Conservation (phyloP, 2,797 vertebrate species). For the Cephalopachus bancanus region DNA sequence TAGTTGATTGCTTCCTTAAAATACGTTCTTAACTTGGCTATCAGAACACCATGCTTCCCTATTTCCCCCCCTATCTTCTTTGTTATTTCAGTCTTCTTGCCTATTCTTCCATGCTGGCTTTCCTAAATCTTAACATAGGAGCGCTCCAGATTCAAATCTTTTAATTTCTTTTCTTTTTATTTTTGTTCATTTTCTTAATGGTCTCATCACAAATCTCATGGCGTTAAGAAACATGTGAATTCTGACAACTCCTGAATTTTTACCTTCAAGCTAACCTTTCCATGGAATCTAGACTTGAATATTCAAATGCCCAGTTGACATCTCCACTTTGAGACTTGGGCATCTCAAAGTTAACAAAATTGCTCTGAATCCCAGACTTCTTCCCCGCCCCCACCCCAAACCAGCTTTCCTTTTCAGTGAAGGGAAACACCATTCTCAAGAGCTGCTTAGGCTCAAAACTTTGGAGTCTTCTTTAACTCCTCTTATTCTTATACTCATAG, state of each 20-base stretch:
- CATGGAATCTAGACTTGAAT: background rate
- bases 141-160: background rate
- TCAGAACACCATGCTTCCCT: background rate
- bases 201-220: background rate
- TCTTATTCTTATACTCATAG: background rate
- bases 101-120: background rate
- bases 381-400: background rate
- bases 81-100: background rate
- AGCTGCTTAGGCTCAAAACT: background rate
- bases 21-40: background rate
- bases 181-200: background rate
- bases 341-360: background rate
- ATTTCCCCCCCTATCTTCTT: background rate
- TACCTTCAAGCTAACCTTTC: background rate
- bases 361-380: background rate
- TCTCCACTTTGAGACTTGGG: background rate
- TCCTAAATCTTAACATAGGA: background rate
- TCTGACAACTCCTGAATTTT: background rate
- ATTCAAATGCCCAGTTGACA: background rate
- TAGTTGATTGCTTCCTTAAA: background rate
- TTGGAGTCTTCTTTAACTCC: background rate
- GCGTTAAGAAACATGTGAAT: background rate
- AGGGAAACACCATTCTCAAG: background rate
- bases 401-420: background rate
- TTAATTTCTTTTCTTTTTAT: background rate